Percentiles rank a stretch among this genome's conserved stretches.
These are phyloP conservation scores for Microcaecilia unicolor DNA, from an alignment of 2,797 vertebrate species.

Conservation along the genomic window DNA sequence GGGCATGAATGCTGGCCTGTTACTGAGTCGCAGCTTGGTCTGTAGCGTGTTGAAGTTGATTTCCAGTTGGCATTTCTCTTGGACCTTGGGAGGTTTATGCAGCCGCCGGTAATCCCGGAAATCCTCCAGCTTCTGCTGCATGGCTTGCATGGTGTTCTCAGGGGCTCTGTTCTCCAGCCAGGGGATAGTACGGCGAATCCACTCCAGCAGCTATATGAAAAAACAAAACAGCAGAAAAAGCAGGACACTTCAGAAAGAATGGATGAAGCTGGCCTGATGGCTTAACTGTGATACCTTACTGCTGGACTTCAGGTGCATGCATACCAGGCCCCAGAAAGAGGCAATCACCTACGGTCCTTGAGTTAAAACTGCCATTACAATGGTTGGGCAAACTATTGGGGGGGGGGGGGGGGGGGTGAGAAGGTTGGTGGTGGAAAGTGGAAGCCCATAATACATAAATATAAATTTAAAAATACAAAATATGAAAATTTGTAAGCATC, in stretches of 20 bases:
- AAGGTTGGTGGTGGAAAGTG: not conserved
- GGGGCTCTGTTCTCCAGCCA: constrained; percentile 92
- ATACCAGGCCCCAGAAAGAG: too few species aligned
- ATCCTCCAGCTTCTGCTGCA: constrained; percentile 98
- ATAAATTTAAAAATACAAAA: too few species aligned
- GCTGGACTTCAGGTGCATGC: too few species aligned
- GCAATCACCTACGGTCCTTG: too few species aligned
- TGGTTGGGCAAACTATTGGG: too few species aligned
- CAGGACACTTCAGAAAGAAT: too few species aligned
- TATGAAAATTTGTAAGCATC: too few species aligned
- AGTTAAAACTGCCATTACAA: too few species aligned
- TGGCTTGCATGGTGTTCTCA: constrained; percentile 96
- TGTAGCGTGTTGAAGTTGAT: constrained; percentile 98
- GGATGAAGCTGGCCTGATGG: too few species aligned
- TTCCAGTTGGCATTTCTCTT: constrained; percentile 97
- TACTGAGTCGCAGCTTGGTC: constrained; percentile 95
- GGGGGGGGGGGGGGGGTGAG: not conserved
- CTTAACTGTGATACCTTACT: too few species aligned
- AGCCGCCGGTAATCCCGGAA: constrained; percentile 90
- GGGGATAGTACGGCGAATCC: constrained; percentile 94
- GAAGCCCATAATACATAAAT: too few species aligned
- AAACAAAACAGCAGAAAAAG: too few species aligned
- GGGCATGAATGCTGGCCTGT: constrained; percentile 95
- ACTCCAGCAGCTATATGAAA: constrained; percentile 90
- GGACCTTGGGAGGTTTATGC: constrained; percentile 95